Base-by-base conservation (phyloP, 2,888 invertebrate genomes). In the Ennomos erosarius region DNA sequence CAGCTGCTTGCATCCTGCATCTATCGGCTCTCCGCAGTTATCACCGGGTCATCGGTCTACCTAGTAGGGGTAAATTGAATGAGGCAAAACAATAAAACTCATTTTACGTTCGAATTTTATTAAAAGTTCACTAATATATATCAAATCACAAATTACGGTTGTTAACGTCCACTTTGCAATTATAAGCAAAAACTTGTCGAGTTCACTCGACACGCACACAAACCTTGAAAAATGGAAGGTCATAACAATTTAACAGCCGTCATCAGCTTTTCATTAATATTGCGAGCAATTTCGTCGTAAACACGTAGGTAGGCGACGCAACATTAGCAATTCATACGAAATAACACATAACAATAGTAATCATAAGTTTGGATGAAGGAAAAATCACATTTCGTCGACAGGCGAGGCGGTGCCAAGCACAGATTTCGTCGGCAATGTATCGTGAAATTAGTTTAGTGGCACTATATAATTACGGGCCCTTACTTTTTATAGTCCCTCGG, bases 401-500 rank as follows among this genome's bases (percentile, higher is more conserved):
- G 84, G 81, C 83, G 73, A 83, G 86, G 84, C 83, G 85, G 91
- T 91, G 91, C 92, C 91, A 89, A 85, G 90, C 88, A 86, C 92
- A 91, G 92, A 91, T 92, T 92, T 90, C 84, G 88, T 81, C 83
- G 89, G 88, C 92, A 90, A 90, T 91, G 90, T 92, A 91, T 90
- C 92, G 91, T 92, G 90, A 92, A 92, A 92, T 92, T 91, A 92
- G 92, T 91, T 92, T 92, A 90, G 88, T 90, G 88, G 88, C 88
- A 91, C 90, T 91, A 91, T 92, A 90, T 92, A 92, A 92, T 92
- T 92, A 92, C 86, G 88, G 81, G 81, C 86, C 88, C 90, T 83
- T 79, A 82, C 81, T 90, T 91, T 91, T 91, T 91, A 89, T 88
- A 76, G 84, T 76, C 85, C 85, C 84, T 77, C 73, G 68, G 54